Percentiles rank a stretch among this genome's conserved stretches.
These are phyloP conservation scores for Halichoerus grypus DNA, from an alignment of 2,113 vertebrate genomes.

Conservation along the genomic window DNA sequence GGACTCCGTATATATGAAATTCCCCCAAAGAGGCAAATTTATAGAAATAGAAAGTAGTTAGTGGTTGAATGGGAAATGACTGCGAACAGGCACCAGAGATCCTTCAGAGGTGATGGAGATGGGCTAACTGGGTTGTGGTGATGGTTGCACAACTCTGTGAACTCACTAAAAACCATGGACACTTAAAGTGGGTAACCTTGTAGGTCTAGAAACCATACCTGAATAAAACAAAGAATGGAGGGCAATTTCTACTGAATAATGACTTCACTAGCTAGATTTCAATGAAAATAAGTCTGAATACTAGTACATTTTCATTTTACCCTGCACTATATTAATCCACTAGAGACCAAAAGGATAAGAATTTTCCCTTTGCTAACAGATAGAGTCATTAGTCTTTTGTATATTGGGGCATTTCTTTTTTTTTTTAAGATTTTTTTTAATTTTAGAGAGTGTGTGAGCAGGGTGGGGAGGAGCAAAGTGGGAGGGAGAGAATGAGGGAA, in stretches of 20 bases:
- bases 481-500: not conserved
- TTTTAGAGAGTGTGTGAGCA: too few relatives aligned
- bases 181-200: not conserved
- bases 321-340: not conserved
- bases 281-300: not conserved
- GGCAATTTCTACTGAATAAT: not conserved
- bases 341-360: not conserved
- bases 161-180: not conserved
- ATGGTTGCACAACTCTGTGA: not conserved
- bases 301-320: not conserved
- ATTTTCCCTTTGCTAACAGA: not conserved
- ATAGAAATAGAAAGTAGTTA: not conserved
- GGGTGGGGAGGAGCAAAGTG: too few relatives aligned
- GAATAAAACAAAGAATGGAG: not conserved
- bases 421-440: not conserved
- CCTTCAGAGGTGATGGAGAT: not conserved
- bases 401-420: not conserved
- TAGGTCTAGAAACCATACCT: not conserved
- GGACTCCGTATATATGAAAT: not conserved
- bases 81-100: not conserved
- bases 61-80: not conserved
- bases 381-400: not conserved
- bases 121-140: not conserved
- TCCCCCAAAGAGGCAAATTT: not conserved
- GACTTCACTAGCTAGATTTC: not conserved